Percentiles rank a stretch among this genome's conserved stretches.
Conservation (phyloP, 2,797 vertebrate genomes). For the Myiotriccus ornatus region DNA sequence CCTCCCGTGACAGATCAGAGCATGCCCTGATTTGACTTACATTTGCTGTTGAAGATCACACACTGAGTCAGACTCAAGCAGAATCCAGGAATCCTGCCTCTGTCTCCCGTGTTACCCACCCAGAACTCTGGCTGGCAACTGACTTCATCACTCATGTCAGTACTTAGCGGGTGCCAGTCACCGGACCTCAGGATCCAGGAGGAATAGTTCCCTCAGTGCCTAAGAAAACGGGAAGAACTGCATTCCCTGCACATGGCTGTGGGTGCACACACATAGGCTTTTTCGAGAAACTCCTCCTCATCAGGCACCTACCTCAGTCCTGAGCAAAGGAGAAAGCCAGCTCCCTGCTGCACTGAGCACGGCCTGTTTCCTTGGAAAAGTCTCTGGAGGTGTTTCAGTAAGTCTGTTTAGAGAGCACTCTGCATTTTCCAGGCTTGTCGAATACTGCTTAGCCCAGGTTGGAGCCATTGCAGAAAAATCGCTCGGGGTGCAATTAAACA, state of each 20-base stretch:
- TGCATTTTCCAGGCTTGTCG: not conserved
- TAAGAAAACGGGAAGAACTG: not conserved
- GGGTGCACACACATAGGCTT: not conserved
- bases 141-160: not conserved
- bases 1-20: not conserved
- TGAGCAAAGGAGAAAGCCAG: not conserved
- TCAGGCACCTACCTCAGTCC: not conserved
- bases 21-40: conserved; percentile 2
- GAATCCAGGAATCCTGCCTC: conserved; percentile 15
- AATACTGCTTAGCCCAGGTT: not conserved
- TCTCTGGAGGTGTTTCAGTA: not conserved
- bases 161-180: not conserved
- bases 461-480: not conserved
- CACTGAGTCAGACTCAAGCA: conserved; percentile 4
- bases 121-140: not conserved
- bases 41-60: conserved; percentile 28
- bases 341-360: not conserved
- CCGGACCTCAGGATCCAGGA: not conserved
- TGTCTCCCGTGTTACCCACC: not conserved
- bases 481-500: not conserved
- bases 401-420: not conserved
- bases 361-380: not conserved
- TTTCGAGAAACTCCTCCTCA: not conserved
- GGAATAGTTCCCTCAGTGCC: not conserved
- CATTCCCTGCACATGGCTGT: not conserved